Percentiles rank a stretch among this genome's conserved stretches.
Evolutionary conservation across 1,140 invertebrate species (phyloP).

Genomic region (Lerema accius): DNA sequence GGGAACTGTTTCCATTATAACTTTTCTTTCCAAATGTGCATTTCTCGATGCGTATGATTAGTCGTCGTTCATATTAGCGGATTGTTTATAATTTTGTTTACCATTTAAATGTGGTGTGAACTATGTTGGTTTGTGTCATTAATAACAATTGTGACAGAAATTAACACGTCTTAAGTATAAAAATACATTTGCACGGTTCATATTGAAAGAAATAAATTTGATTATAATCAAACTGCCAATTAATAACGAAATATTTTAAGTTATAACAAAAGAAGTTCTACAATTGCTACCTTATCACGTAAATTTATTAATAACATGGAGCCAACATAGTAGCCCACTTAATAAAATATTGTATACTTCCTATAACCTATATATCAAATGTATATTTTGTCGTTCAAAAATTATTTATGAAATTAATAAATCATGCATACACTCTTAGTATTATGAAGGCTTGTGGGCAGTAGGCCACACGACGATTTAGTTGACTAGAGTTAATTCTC

Average conservation of each 20-base stretch:
- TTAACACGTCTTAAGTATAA: no score
- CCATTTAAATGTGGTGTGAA: not conserved
- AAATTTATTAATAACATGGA: no score
- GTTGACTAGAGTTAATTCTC: conserved; percentile 75
- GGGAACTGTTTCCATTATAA: conserved; percentile 40
- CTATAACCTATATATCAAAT: conserved; percentile 50
- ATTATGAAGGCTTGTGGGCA: conserved; percentile 71
- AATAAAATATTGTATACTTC: conserved; percentile 57
- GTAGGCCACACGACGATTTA: conserved; percentile 71
- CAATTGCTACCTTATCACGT: no score
- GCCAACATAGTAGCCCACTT: conserved; percentile 36
- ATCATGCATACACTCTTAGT: conserved; percentile 80
- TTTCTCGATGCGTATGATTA: conserved; percentile 65
- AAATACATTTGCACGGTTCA: no score
- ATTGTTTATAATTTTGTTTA: conserved; percentile 33
- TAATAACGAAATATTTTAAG: no score
- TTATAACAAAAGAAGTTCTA: no score
- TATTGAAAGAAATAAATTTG: no score
- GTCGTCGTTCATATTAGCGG: conserved; percentile 34
- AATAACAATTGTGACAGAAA: not conserved
- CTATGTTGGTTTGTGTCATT: conserved; percentile 8
- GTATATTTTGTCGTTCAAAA: conserved; percentile 68
- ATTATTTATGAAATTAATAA: conserved; percentile 76
- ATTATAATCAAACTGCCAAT: no score
- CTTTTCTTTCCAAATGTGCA: conserved; percentile 74